Conservation (phyloP, 2,113 vertebrate species). For the Ciconia maguari region DNA sequence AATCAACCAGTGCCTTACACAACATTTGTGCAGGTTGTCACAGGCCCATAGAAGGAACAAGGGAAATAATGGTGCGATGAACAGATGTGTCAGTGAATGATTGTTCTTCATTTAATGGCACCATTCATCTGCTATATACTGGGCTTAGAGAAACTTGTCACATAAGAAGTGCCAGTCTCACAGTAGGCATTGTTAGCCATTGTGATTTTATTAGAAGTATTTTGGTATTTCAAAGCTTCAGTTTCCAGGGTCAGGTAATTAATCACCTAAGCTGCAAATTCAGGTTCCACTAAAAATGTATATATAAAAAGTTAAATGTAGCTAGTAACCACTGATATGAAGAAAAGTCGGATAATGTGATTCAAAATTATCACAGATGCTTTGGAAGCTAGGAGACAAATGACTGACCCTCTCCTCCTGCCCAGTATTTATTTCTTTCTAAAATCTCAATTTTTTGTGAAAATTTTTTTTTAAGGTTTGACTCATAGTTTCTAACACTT, state of each 20-base stretch:
- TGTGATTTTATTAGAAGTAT: neutral
- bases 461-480: neutral
- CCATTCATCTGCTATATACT: neutral
- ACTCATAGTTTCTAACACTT: neutral
- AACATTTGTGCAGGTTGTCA: neutral
- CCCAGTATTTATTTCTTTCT: neutral
- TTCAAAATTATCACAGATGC: neutral
- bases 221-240: neutral
- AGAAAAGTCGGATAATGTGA: neutral
- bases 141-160: neutral
- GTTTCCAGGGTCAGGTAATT: neutral
- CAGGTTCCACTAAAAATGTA: neutral
- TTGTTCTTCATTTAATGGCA: neutral
- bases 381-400: neutral
- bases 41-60: neutral
- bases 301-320: neutral
- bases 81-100: neutral
- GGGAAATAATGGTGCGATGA: neutral
- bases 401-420: neutral
- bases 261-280: neutral
- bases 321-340: neutral
- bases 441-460: neutral
- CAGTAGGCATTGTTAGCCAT: neutral
- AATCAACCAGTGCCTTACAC: neutral
- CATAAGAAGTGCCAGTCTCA: neutral